Evolutionary conservation across 1,140 invertebrate species (phyloP), one percentile per base, ranked within the genome.

Genomic region (Caenorhabditis inopinata): DNA sequence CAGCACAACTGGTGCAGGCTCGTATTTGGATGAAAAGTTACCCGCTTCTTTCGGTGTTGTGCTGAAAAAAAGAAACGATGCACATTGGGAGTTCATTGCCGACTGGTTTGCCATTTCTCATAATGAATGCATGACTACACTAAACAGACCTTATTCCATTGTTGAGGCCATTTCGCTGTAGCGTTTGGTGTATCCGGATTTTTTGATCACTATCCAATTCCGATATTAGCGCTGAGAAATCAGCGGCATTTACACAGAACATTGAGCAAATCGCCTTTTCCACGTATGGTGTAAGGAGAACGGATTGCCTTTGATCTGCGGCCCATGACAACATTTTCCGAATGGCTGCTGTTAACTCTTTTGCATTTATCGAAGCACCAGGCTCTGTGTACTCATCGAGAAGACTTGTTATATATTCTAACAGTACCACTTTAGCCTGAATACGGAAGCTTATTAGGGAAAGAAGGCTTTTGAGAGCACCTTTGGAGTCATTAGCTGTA

Each of bases 101-200:
- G n/a, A n/a, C n/a, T n/a, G n/a, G 16, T 68, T 68, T 42, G 21
- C 23, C 58, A 68, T 68, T 58, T 58, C 25, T 68, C 58, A 68
- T 68, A 68, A 16, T 32, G 58, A 68, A 68, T 68, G 58, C 58
- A 68, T 68, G 58, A 38, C 32, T n/a, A 68, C 1, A 68, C n/a
- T 23, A 14, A 2, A 38, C 58, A 68, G 38, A 68, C 58, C 58
- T 68, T 68, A 68, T 68, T 68, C 58, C 58, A 38, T 68, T 68
- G 35, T 68, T 32, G 32, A 68, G 58, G 6, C 58, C 58, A 68
- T 68, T 68, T 42, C 32, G 6, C n/a, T 68, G 58, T 38, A 68
- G 58, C 9, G 58, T 68, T 29, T 68, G 58, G 27, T 68, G 58
- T 2, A 68, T 38, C 58, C 58, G 38, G 2, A 6, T 27, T 32